Percentiles rank a stretch among this genome's conserved stretches.
Evolutionary conservation across 2,797 vertebrate species (phyloP).

Genomic region (Pangasius macronema): DNA sequence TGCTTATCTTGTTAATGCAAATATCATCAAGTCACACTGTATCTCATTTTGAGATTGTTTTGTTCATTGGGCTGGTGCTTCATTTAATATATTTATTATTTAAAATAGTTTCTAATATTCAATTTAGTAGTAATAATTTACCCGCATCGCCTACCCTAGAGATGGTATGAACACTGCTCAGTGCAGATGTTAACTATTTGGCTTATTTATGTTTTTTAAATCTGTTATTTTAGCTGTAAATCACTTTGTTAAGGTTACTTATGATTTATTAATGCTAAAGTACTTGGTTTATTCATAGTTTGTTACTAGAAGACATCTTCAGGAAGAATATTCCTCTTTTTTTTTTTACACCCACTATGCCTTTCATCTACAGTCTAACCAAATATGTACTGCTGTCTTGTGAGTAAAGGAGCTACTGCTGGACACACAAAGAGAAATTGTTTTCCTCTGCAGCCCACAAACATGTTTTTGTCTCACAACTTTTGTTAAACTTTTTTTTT

Average conservation of each 20-base stretch:
- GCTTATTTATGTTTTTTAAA: background rate
- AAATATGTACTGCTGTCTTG: background rate
- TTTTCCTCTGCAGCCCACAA: background rate
- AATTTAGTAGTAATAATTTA: slow-evolving; percentile 4
- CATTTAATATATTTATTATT: background rate
- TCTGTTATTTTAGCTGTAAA: background rate
- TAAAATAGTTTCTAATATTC: background rate
- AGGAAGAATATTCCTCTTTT: background rate
- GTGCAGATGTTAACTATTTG: background rate
- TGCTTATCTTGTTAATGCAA: background rate
- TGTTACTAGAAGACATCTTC: background rate
- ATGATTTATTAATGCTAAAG: background rate
- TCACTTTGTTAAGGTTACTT: background rate
- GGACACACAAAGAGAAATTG: background rate
- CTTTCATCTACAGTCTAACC: background rate
- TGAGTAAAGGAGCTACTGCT: background rate
- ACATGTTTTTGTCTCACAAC: background rate
- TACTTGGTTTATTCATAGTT: background rate
- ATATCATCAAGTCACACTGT: background rate
- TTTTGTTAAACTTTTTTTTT: slow-evolving; percentile 4
- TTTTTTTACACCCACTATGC: background rate
- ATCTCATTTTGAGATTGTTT: background rate
- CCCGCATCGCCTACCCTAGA: background rate
- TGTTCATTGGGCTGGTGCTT: background rate
- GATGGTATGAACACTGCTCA: background rate